Evolutionary conservation across 2,888 invertebrate genomes (phyloP).

Genomic region (Acanthosepion esculentum): DNA sequence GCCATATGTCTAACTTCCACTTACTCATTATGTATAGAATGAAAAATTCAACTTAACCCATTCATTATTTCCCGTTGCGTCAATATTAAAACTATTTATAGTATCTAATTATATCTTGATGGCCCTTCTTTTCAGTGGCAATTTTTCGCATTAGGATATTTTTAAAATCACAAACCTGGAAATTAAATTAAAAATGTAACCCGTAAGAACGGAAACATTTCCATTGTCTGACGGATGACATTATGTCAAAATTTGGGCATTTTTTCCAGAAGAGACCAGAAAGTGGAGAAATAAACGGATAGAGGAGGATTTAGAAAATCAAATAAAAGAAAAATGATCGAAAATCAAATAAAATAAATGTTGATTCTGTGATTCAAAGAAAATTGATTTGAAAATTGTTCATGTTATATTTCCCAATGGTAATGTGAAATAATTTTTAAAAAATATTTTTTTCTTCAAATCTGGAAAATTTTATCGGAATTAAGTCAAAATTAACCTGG

Average conservation of each 20-base stretch:
- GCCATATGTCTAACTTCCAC: too few species aligned
- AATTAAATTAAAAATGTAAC: not conserved
- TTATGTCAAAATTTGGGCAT: not conserved
- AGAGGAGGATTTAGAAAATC: not conserved
- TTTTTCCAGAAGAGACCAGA: not conserved
- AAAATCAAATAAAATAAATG: not conserved
- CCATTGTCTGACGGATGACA: not conserved
- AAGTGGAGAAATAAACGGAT: not conserved
- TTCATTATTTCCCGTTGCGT: too few species aligned
- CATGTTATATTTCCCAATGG: constrained; percentile 10
- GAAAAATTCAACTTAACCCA: too few species aligned
- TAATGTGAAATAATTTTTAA: not conserved
- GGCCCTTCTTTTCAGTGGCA: not conserved
- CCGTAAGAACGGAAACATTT: not conserved
- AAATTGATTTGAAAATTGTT: not conserved
- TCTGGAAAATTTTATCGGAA: not conserved
- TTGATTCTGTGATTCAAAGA: not conserved
- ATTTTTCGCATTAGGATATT: not conserved
- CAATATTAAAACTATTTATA: not conserved
- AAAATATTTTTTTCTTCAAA: not conserved
- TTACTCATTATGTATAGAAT: too few species aligned
- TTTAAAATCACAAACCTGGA: not conserved
- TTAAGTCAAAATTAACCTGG: constrained; percentile 33
- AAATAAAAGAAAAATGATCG: not conserved
- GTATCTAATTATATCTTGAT: not conserved